Percentiles rank a stretch among this genome's conserved stretches.
phyloP scores from a whole-genome alignment of 2,113 vertebrate species.

The Takifugu bimaculatus region DNA sequence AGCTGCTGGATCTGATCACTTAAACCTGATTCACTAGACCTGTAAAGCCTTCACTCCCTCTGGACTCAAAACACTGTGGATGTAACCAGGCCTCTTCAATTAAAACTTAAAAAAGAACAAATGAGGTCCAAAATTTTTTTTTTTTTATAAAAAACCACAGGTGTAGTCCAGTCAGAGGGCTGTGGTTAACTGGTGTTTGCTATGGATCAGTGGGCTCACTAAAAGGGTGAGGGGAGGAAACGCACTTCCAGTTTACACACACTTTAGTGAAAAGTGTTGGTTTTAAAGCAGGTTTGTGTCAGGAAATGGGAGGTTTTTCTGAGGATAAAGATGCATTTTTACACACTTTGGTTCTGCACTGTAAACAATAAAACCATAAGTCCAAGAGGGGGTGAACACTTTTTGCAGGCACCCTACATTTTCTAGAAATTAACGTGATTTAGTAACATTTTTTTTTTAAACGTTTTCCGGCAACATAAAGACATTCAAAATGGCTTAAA shows the following conservation, averaged over 20 bases:
- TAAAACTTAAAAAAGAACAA: too few species aligned
- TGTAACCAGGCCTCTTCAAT: neutral
- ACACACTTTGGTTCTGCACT: conserved; percentile 1
- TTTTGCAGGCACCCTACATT: conserved; percentile 27
- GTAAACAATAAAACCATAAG: conserved; percentile 23
- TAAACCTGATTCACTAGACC: conserved; percentile 2
- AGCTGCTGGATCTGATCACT: conserved; percentile 10
- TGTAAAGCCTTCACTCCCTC: conserved; percentile 4
- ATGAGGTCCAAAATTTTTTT: too few species aligned
- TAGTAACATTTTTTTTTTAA: conserved; percentile 36
- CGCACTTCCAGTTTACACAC: too few species aligned
- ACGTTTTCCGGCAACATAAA: conserved; percentile 58
- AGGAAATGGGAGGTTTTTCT: too few species aligned
- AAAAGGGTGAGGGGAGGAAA: too few species aligned
- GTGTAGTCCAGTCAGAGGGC: too few species aligned
- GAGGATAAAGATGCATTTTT: too few species aligned
- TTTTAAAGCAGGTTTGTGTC: too few species aligned
- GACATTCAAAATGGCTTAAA: conserved; percentile 68
- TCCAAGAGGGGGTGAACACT: conserved; percentile 22
- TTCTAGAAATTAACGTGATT: conserved; percentile 36
- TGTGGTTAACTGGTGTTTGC: too few species aligned
- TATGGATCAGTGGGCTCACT: too few species aligned
- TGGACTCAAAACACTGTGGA: neutral
- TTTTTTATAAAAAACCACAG: too few species aligned
- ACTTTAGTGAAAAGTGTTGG: too few species aligned